Evolutionary conservation across 64 coral and sea anemone genomes (phyloP), one percentile per base, ranked within the genome.

Genomic region (Dendronephthya gigantea): DNA sequence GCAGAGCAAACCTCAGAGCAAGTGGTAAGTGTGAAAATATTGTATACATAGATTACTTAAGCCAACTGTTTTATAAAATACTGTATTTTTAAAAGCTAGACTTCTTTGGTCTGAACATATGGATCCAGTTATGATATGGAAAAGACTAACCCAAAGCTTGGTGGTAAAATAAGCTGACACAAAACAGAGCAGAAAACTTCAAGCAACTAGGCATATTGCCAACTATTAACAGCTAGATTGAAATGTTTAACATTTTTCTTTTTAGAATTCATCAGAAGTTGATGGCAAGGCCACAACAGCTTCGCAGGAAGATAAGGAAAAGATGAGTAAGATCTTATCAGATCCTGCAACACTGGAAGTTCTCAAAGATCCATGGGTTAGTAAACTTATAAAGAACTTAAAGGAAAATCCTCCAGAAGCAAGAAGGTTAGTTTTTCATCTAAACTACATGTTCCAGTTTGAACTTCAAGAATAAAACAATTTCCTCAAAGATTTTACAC

Each of bases 401-500:
- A 94, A 87, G 68, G 74, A 74, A 12, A 94, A 92, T 40, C 87
- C 93, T 40, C 82, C 88, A n/a, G 90, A 90, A 50, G 93, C 93
- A 11, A 90, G 91, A 31, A 75, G 87, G 92, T 94, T 65, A 82
- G 88, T 90, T 47, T 27, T 68, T 11, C 19, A 32, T 19, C 13
- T 14, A 0, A 39, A 32, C 32, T 3, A 33, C 9, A 28, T 37
- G 0, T 48, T 81, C 50, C 22, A 17, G 25, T n/a, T 40, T 23
- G 14, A n/a, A 87, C 22, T 70, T 62, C 55, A 7, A n/a, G 25
- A 23, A 62, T 23, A 4, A 22, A 27, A 62, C 0, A 27, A 22
- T 62, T 62, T n/a, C n/a, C n/a, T n/a, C n/a, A n/a, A n/a, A n/a
- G n/a, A n/a, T n/a, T n/a, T n/a, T n/a, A n/a, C n/a, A n/a, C n/a